Conservation (phyloP, 2,113 vertebrate species). For the Pelobates fuscus region DNA sequence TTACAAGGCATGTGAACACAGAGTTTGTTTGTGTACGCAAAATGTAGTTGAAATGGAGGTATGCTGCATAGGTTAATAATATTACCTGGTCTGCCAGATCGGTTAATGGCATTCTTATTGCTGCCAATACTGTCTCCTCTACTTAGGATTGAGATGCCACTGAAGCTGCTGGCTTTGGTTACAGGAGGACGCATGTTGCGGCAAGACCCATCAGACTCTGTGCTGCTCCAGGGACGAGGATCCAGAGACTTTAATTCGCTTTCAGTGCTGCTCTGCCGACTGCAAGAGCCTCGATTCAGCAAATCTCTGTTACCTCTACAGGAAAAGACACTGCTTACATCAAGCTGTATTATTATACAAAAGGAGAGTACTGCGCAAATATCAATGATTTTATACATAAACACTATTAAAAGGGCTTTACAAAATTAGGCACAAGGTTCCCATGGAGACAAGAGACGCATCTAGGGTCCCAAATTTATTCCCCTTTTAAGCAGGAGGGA, state of each 20-base stretch:
- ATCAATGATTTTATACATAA: too few species aligned
- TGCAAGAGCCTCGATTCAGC: slow-evolving; percentile 86
- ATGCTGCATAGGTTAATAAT: too few species aligned
- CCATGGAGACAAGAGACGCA: too few species aligned
- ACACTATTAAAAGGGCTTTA: too few species aligned
- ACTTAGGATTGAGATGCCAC: slow-evolving; percentile 96
- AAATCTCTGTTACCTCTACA: slow-evolving; percentile 86
- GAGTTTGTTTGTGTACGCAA: too few species aligned
- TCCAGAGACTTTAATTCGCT: slow-evolving; percentile 94
- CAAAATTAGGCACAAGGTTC: too few species aligned
- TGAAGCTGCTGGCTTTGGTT: slow-evolving; percentile 99
- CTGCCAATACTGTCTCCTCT: slow-evolving; percentile 93
- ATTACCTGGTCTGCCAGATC: slow-evolving; percentile 83
- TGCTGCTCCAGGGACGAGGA: slow-evolving; percentile 98
- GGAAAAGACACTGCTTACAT: slow-evolving; percentile 34
- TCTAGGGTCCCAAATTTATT: too few species aligned
- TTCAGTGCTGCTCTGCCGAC: slow-evolving; percentile 98
- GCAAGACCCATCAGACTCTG: slow-evolving; percentile 90
- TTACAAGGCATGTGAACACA: too few species aligned
- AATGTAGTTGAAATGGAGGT: too few species aligned
- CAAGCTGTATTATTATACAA: too few species aligned
- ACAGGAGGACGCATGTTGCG: slow-evolving; percentile 89
- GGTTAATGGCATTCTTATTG: slow-evolving; percentile 82
- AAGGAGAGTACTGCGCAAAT: too few species aligned
- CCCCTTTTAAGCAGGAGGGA: too few species aligned